These are phyloP conservation scores for Cyclargus thomasi DNA, from an alignment of 1,140 invertebrate genomes.

Conservation along the genomic window DNA sequence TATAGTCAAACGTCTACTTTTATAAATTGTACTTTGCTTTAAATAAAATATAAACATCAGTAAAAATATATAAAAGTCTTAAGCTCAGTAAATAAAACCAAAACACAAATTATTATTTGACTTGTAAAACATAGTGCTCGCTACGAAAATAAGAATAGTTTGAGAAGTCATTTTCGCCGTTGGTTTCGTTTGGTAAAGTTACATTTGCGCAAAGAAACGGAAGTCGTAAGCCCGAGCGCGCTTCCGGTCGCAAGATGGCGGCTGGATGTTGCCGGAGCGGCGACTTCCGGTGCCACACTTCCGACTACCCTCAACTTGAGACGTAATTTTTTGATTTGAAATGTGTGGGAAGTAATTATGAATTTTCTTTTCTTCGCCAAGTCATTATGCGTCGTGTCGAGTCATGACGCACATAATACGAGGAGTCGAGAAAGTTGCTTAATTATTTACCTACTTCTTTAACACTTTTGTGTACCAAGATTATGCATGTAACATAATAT, in stretches of 20 bases:
- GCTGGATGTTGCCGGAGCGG: conserved; percentile 44
- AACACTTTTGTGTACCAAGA: too few species aligned
- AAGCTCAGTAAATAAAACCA: neutral
- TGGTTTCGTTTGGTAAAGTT: conserved; percentile 24
- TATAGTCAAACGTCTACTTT: too few species aligned
- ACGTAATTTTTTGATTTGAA: conserved; percentile 30
- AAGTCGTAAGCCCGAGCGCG: conserved; percentile 45
- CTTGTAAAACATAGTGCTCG: neutral
- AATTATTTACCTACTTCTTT: neutral
- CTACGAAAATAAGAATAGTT: neutral
- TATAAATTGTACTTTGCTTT: too few species aligned
- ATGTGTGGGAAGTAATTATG: neutral
- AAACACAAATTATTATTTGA: neutral
- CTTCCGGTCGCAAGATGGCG: conserved; percentile 54
- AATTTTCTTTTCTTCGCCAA: neutral
- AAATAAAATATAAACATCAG: neutral
- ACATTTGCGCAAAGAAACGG: conserved; percentile 47
- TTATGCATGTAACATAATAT: too few species aligned
- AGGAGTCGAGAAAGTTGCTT: neutral
- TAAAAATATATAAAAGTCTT: neutral
- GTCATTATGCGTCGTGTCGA: neutral
- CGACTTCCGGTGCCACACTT: conserved; percentile 46
- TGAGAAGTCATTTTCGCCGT: neutral
- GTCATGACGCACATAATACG: neutral
- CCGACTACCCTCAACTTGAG: conserved; percentile 39